Base-by-base conservation (phyloP, 1,140 invertebrate species). In the Brachystomella parvula region DNA sequence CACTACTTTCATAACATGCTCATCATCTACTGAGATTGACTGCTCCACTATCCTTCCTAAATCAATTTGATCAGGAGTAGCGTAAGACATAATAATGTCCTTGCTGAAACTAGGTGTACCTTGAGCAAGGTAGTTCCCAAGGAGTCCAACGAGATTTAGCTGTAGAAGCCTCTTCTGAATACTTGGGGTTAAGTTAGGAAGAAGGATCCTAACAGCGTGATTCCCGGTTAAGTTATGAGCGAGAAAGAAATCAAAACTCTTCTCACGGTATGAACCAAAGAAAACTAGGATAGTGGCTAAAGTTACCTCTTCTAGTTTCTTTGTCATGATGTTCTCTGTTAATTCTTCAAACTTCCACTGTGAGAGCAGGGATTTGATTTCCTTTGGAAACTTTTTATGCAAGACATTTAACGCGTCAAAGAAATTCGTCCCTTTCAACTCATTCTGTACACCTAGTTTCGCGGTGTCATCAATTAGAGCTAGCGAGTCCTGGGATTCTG, bases 1-100 rank as follows among this genome's bases (percentile, higher is more conserved):
- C 12, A 64, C 62, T 3, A 56, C 47, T 64, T 64, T 64, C 6
- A 28, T 28, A 2, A 64, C 26, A 56, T 64, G 62, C 17, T 64
- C 62, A 21, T 64, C 62, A 28, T 58, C 32, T 9, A 3, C 29
- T 6, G 56, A 39, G 12, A 58, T 56, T 6, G 62, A 39, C 15
- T 6, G 2, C 31, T 15, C 30, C 12, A 28, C 26, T 12, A 64
- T 9, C 6, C 12, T 19, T 3, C 6, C 9, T 47, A 39, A 64
- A 9, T 12, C 2, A 28, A 64, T 2, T 28, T 62, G 6, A 21
- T 44, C 35, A 12, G 24, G 24, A 19, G 49, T 6, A 19, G 12
- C 49, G 6, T 24, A 12, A 53, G 12, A 53, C 24, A 17, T 24
- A 6, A 15, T 6, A 24, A 53, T 53, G 12, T 24, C 12, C 3